Percentiles rank a stretch among this genome's conserved stretches.
These are phyloP conservation scores for Microplitis deprimator DNA, from an alignment of 2,888 invertebrate genomes.

Conservation along the genomic window DNA sequence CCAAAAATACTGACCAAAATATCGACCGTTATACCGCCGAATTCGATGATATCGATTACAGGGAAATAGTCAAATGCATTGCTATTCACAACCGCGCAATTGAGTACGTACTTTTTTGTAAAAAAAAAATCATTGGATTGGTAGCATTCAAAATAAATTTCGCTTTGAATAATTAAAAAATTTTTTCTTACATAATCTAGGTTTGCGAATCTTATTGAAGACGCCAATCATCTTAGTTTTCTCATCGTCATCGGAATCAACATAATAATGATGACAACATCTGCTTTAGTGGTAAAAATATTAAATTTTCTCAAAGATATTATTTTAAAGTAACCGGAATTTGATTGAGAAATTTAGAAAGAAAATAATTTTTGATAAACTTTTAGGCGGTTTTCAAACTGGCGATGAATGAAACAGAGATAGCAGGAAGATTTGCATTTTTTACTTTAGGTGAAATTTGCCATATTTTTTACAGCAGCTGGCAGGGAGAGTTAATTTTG, in stretches of 20 bases:
- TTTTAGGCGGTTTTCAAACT: constrained; percentile 37
- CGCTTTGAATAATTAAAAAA: too few relatives aligned
- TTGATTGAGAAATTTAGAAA: background rate
- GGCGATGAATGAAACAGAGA: constrained; percentile 32
- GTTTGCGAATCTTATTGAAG: constrained; percentile 43
- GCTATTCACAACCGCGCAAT: constrained; percentile 46
- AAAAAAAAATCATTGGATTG: background rate
- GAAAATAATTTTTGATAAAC: background rate
- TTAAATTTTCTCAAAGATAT: background rate
- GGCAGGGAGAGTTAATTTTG: constrained; percentile 39
- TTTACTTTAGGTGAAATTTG: constrained; percentile 38
- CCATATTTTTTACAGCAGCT: constrained; percentile 40
- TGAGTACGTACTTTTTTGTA: constrained; percentile 40
- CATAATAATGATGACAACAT: constrained; percentile 44
- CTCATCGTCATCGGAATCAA: constrained; percentile 38
- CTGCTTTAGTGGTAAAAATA: constrained; percentile 39
- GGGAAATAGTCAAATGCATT: constrained; percentile 44
- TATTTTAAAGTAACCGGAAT: background rate
- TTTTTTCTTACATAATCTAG: constrained; percentile 11
- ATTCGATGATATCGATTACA: constrained; percentile 35
- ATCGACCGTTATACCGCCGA: constrained; percentile 12
- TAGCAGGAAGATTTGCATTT: constrained; percentile 35
- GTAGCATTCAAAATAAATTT: too few relatives aligned
- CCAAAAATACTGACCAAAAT: constrained; percentile 12
- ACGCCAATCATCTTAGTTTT: constrained; percentile 41